Evolutionary conservation across 2,888 invertebrate species (phyloP).

Genomic region (Agrochola macilenta): DNA sequence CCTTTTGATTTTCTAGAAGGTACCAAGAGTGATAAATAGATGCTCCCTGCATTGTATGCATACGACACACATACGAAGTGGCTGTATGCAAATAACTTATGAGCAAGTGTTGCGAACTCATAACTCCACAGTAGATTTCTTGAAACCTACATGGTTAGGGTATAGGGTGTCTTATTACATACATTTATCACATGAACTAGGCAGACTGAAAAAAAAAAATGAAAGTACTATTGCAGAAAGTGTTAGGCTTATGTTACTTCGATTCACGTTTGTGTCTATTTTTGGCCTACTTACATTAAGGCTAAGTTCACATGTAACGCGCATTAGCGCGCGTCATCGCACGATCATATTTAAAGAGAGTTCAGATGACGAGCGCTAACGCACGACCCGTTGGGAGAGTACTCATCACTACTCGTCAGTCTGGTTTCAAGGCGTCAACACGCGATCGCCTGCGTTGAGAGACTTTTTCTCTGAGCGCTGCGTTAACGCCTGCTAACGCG

Average conservation of each 20-base stretch:
- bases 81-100: constrained; percentile 19
- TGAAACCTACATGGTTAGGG: constrained; percentile 6
- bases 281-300: no score
- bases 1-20: background rate
- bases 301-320: no score
- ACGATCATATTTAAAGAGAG: no score
- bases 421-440: no score
- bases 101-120: constrained; percentile 22
- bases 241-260: background rate
- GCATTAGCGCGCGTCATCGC: no score
- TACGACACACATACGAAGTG: constrained; percentile 3
- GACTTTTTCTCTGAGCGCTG: no score
- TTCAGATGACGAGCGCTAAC: no score
- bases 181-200: constrained; percentile 25
- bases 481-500: no score
- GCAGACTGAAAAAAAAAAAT: background rate
- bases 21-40: background rate
- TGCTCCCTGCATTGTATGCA: background rate
- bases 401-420: no score
- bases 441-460: no score
- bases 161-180: constrained; percentile 18
- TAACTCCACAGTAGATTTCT: constrained; percentile 10
- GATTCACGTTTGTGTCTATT: background rate
- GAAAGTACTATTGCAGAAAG: constrained; percentile 6
- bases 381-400: no score